A percentile compares a stretch with the other conserved stretches of the same genome.
Evolutionary conservation across 2,797 vertebrate species (phyloP).

Genomic region (Platyrinchus mystaceus): DNA sequence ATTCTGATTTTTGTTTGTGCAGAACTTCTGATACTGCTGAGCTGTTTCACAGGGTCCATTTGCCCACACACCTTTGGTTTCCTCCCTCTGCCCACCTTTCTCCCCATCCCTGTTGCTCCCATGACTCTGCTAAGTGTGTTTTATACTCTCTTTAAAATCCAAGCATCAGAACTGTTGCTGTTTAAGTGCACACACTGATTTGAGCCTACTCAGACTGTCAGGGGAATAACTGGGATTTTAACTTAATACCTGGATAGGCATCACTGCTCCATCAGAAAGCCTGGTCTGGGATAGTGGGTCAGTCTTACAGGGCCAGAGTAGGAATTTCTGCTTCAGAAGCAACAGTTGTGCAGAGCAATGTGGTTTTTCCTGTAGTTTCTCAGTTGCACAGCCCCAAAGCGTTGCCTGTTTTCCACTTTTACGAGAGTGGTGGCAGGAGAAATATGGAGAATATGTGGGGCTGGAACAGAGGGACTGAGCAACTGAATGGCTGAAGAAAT

Average conservation of each 20-base stretch:
- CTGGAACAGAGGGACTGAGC: background rate
- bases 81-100: background rate
- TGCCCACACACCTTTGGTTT: background rate
- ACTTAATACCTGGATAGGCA: background rate
- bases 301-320: background rate
- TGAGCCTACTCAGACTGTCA: background rate
- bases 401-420: background rate
- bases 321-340: background rate
- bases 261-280: background rate
- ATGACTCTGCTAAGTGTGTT: background rate
- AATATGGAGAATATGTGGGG: conserved; percentile 14
- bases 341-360: background rate
- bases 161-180: background rate
- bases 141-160: background rate
- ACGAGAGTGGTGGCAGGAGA: background rate
- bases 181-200: background rate
- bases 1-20: background rate
- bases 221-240: background rate
- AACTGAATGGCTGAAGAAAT: background rate
- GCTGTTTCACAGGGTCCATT: background rate
- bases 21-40: background rate
- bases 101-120: background rate
- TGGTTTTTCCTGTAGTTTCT: conserved; percentile 46
- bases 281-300: background rate
- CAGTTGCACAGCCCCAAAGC: background rate